phyloP scores from a whole-genome alignment of 2,888 invertebrate genomes.

The Ferdinandea cuprea region DNA sequence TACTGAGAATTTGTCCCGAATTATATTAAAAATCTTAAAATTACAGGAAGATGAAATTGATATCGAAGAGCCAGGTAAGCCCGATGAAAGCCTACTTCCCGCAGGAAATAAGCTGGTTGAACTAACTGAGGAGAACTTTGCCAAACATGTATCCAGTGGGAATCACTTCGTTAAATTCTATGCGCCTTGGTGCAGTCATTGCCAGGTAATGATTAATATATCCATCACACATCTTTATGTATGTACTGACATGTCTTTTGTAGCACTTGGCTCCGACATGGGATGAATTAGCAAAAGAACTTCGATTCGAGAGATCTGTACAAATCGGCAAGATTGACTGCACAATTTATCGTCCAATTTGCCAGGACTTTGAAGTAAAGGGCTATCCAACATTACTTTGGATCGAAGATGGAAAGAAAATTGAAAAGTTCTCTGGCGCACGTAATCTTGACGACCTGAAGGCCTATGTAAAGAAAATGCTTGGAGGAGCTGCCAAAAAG shows the following conservation, averaged over 20 bases:
- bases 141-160: slow-evolving; percentile 88
- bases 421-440: slow-evolving; percentile 89
- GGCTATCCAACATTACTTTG: slow-evolving; percentile 94
- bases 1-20: neutral
- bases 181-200: slow-evolving; percentile 96
- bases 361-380: slow-evolving; percentile 91
- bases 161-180: slow-evolving; percentile 95
- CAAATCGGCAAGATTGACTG: slow-evolving; percentile 94
- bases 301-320: slow-evolving; percentile 87
- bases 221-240: neutral
- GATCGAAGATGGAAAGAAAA: slow-evolving; percentile 94
- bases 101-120: slow-evolving; percentile 84
- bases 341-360: slow-evolving; percentile 89
- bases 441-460: slow-evolving; percentile 88
- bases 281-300: slow-evolving; percentile 90
- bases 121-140: slow-evolving; percentile 90
- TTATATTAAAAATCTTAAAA: neutral
- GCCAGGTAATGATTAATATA: slow-evolving; percentile 85
- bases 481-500: slow-evolving; percentile 80
- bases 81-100: slow-evolving; percentile 16
- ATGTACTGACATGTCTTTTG: slow-evolving; percentile 18
- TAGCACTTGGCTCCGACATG: slow-evolving; percentile 92
- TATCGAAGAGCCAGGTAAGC: slow-evolving; percentile 43
- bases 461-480: slow-evolving; percentile 89
- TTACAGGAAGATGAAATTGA: slow-evolving; percentile 70